Conservation (phyloP, 2,113 vertebrate species). For the Gyps fulvus region DNA sequence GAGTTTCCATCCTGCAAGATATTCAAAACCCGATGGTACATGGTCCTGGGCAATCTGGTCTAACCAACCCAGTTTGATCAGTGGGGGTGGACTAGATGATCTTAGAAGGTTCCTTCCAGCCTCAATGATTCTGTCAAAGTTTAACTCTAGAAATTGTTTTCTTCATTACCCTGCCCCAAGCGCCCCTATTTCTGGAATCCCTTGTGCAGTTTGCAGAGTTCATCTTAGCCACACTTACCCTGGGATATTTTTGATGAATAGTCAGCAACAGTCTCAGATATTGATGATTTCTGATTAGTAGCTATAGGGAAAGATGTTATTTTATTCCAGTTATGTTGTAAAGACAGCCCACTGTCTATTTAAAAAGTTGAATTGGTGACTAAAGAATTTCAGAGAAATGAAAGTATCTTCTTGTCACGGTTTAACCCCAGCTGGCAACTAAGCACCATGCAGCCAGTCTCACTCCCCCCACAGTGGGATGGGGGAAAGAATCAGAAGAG, state of each 20-base stretch:
- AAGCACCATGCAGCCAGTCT: too few relatives aligned
- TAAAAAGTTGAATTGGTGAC: neutral
- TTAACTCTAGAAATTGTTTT: neutral
- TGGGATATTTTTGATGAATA: neutral
- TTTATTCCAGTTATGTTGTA: neutral
- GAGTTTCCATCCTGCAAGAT: neutral
- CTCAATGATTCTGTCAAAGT: neutral
- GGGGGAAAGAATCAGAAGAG: too few relatives aligned
- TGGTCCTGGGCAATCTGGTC: neutral
- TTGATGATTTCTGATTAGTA: neutral
- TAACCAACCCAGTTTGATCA: neutral
- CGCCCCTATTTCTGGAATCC: neutral
- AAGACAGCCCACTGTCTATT: neutral
- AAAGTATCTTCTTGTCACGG: neutral
- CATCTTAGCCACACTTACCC: neutral
- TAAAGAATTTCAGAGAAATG: neutral
- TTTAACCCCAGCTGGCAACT: too few relatives aligned
- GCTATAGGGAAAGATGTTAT: neutral
- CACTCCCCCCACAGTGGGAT: too few relatives aligned
- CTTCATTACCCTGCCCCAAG: neutral
- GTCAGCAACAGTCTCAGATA: neutral
- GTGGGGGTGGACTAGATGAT: neutral
- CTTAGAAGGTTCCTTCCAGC: neutral
- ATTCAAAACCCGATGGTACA: neutral
- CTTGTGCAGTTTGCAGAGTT: neutral